Conservation (phyloP, 1,140 invertebrate species). For the Watersipora subatra region DNA sequence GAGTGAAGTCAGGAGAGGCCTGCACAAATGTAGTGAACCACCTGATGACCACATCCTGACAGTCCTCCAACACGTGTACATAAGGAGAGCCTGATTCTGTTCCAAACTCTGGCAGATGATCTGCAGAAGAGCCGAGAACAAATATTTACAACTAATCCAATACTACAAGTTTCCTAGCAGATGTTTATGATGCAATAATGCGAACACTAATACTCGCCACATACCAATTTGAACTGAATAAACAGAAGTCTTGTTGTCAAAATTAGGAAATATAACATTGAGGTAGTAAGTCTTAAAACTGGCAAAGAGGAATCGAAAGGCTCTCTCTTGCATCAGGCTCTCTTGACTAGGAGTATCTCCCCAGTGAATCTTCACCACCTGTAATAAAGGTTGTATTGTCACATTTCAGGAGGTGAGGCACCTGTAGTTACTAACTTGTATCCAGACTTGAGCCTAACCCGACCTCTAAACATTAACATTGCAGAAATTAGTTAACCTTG, state of each 20-base stretch:
- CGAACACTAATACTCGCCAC: too few relatives aligned
- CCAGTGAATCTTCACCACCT: conserved; percentile 75
- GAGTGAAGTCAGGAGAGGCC: neutral
- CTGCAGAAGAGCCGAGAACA: neutral
- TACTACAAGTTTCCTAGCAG: neutral
- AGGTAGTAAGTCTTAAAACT: conserved; percentile 83
- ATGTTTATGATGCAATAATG: too few relatives aligned
- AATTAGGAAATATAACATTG: conserved; percentile 75
- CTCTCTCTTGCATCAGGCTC: conserved; percentile 46
- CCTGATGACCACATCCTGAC: conserved; percentile 70
- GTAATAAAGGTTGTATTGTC: conserved; percentile 10
- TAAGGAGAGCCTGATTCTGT: neutral
- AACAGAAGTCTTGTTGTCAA: conserved; percentile 64
- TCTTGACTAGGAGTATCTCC: too few relatives aligned
- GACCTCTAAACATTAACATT: too few relatives aligned
- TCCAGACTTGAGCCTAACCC: too few relatives aligned
- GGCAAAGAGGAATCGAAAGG: conserved; percentile 80
- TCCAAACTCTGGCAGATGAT: neutral
- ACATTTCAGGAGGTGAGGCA: too few relatives aligned
- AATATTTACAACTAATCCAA: neutral
- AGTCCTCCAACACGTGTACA: conserved; percentile 25
- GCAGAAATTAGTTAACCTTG: too few relatives aligned
- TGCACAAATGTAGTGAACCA: conserved; percentile 76
- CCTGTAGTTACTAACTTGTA: too few relatives aligned
- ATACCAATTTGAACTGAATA: conserved; percentile 42